These are phyloP conservation scores for Anadara kagoshimensis DNA, from an alignment of 1,140 invertebrate genomes.

Conservation along the genomic window DNA sequence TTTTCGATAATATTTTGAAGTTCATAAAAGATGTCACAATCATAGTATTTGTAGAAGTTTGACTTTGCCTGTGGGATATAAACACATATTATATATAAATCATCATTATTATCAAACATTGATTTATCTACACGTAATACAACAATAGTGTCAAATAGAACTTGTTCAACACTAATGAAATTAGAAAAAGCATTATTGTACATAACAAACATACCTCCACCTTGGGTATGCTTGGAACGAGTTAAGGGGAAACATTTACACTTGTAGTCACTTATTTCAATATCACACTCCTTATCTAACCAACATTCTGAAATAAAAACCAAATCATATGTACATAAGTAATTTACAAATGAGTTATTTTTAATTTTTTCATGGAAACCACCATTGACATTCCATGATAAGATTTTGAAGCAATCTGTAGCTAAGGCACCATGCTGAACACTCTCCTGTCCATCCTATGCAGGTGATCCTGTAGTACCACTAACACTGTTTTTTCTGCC, in stretches of 20 bases:
- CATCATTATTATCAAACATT: no score
- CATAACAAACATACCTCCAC: slow-evolving; percentile 13
- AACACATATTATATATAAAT: slow-evolving; percentile 1
- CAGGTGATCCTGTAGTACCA: no score
- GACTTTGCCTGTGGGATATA: slow-evolving; percentile 6
- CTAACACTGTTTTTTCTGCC: no score
- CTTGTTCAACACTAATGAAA: no score
- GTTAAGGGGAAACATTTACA: slow-evolving; percentile 7
- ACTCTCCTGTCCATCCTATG: no score
- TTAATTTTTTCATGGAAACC: slow-evolving; percentile 16
- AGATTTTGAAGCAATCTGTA: background rate
- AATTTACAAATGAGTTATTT: slow-evolving; percentile 10
- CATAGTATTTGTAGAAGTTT: slow-evolving; percentile 18
- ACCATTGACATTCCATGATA: slow-evolving; percentile 21
- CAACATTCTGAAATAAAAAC: slow-evolving; percentile 18
- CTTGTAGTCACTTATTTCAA: slow-evolving; percentile 7
- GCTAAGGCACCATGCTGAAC: no score
- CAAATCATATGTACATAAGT: slow-evolving; percentile 14
- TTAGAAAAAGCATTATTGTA: no score
- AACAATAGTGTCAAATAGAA: no score
- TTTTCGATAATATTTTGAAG: slow-evolving; percentile 9
- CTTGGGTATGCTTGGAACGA: slow-evolving; percentile 8
- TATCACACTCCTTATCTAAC: slow-evolving; percentile 15
- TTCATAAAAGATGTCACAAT: slow-evolving; percentile 29
- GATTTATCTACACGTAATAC: no score